These are phyloP conservation scores for Entomobrya proxima DNA, from an alignment of 2,888 invertebrate genomes.

Conservation along the genomic window DNA sequence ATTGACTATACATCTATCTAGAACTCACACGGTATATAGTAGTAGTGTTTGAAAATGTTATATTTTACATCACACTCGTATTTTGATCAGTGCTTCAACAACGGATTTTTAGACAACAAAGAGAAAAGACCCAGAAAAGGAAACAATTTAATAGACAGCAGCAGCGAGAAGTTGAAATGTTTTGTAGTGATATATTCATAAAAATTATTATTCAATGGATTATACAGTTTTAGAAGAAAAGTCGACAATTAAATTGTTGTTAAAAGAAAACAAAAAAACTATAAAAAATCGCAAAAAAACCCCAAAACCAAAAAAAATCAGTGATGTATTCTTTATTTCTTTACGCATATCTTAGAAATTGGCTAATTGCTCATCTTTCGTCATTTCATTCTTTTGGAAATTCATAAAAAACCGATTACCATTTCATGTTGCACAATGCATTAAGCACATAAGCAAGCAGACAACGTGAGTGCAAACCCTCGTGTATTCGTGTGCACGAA, in stretches of 20 bases:
- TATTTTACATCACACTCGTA: not conserved
- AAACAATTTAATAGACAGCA: conserved; percentile 5
- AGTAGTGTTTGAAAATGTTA: not conserved
- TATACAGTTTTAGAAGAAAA: not conserved
- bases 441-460: too few species aligned
- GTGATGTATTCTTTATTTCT: not conserved
- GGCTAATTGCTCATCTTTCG: not conserved
- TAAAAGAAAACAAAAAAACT: not conserved
- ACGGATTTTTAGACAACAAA: too few species aligned
- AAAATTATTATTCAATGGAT: too few species aligned
- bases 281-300: not conserved
- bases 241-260: not conserved
- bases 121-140: not conserved
- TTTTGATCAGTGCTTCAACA: not conserved
- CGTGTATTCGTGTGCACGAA: too few species aligned
- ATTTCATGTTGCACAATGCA: too few species aligned
- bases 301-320: not conserved
- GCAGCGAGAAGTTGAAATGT: too few species aligned
- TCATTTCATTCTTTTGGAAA: not conserved
- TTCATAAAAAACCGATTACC: too few species aligned
- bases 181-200: conserved; percentile 7
- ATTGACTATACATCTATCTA: too few species aligned
- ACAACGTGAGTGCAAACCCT: too few species aligned
- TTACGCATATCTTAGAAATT: not conserved
- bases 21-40: too few species aligned